Evolutionary conservation across 2,113 vertebrate genomes (phyloP).

Genomic region (Lynx canadensis): DNA sequence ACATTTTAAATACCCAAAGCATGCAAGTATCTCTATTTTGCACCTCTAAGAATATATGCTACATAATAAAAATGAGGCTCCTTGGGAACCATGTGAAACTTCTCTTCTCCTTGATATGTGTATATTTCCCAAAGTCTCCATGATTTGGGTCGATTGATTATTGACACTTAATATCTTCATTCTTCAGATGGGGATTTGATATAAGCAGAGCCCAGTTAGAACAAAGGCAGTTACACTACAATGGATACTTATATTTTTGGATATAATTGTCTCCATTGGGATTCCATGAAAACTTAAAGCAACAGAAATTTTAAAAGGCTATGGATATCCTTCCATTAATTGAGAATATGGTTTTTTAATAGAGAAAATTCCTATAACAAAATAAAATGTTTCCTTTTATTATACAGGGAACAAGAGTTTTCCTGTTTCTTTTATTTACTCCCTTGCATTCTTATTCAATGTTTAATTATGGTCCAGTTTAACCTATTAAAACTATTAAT

Average conservation of each 20-base stretch:
- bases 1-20: background rate
- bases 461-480: background rate
- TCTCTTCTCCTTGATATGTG: background rate
- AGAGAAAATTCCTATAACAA: conserved; percentile 75
- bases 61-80: background rate
- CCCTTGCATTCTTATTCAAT: background rate
- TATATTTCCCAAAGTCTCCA: conserved; percentile 42
- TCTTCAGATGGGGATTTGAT: conserved; percentile 75
- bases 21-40: background rate
- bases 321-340: conserved; percentile 68
- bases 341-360: conserved; percentile 78
- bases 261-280: conserved; percentile 91
- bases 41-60: conserved; percentile 42
- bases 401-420: background rate
- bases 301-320: conserved; percentile 80
- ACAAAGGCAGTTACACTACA: conserved; percentile 87
- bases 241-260: conserved; percentile 89
- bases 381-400: conserved; percentile 63
- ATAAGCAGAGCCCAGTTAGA: conserved; percentile 84
- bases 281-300: conserved; percentile 79
- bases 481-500: background rate
- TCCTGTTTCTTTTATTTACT: background rate
- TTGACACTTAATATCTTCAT: conserved; percentile 82
- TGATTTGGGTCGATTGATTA: conserved; percentile 87
- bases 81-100: background rate